Conservation (phyloP, 2,797 vertebrate species). For the Manis pentadactyla region DNA sequence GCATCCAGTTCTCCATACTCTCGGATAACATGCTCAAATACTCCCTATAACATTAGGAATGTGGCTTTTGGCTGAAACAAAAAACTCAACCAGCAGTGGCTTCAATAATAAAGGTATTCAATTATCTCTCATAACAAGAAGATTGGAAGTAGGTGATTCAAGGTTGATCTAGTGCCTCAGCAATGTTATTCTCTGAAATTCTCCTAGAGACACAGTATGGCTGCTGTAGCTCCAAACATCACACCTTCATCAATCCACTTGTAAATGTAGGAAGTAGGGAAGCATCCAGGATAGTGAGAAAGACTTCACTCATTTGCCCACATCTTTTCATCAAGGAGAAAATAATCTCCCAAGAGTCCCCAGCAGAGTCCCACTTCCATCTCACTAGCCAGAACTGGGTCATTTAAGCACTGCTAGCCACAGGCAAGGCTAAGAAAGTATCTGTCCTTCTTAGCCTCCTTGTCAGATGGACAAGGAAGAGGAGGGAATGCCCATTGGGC, state of each 20-base stretch:
- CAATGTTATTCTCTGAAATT: background rate
- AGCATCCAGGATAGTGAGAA: background rate
- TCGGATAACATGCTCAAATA: background rate
- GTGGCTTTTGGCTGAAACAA: background rate
- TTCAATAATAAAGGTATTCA: background rate
- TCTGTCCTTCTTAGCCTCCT: background rate
- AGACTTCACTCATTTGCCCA: background rate
- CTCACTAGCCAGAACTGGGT: background rate
- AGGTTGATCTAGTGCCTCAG: background rate
- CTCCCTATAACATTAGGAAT: background rate
- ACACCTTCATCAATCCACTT: background rate
- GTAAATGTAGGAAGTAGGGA: background rate
- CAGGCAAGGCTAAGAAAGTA: background rate
- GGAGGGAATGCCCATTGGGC: background rate
- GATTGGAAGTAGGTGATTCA: background rate
- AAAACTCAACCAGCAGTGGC: background rate
- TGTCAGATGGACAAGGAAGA: background rate
- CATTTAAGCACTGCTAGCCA: background rate
- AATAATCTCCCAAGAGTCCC: background rate
- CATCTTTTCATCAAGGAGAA: background rate
- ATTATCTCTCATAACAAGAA: background rate
- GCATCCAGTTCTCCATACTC: background rate
- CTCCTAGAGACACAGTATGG: background rate
- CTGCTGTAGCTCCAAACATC: background rate
- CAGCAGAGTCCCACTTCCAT: background rate